Evolutionary conservation across 2,888 invertebrate species (phyloP).

Genomic region (Bedellia somnulentella): DNA sequence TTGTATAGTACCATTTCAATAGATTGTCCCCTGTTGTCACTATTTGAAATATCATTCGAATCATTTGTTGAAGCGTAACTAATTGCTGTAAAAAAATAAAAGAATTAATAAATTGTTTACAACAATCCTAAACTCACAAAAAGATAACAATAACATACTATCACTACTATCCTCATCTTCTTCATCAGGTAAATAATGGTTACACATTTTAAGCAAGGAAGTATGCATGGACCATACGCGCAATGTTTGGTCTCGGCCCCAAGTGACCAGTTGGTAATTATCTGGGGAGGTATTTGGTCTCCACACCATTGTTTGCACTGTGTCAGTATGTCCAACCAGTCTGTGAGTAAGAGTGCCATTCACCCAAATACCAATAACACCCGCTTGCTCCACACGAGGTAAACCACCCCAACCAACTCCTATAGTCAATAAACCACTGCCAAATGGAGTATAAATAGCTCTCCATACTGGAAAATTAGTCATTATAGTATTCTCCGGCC

Average conservation of each 20-base stretch:
- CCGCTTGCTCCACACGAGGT: slow-evolving; percentile 76
- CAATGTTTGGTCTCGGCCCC: slow-evolving; percentile 93
- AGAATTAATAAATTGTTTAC: neutral
- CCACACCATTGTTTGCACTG: slow-evolving; percentile 95
- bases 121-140: neutral
- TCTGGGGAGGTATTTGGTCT: slow-evolving; percentile 68
- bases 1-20: slow-evolving; percentile 32
- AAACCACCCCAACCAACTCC: slow-evolving; percentile 86
- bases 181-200: slow-evolving; percentile 65
- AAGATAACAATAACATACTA: slow-evolving; percentile 21
- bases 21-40: slow-evolving; percentile 35
- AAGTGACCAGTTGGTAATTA: slow-evolving; percentile 87
- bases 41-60: slow-evolving; percentile 34
- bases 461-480: slow-evolving; percentile 90
- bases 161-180: slow-evolving; percentile 57
- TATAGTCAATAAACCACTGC: slow-evolving; percentile 87
- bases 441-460: slow-evolving; percentile 91
- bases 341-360: slow-evolving; percentile 77
- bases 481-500: slow-evolving; percentile 82
- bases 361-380: slow-evolving; percentile 56
- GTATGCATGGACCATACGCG: slow-evolving; percentile 90
- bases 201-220: slow-evolving; percentile 78
- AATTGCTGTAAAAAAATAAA: too few relatives aligned
- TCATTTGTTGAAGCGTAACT: slow-evolving; percentile 45
- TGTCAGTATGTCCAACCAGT: slow-evolving; percentile 92